Base-by-base conservation (phyloP, 2,888 invertebrate species). In the Catocala sponsa region DNA sequence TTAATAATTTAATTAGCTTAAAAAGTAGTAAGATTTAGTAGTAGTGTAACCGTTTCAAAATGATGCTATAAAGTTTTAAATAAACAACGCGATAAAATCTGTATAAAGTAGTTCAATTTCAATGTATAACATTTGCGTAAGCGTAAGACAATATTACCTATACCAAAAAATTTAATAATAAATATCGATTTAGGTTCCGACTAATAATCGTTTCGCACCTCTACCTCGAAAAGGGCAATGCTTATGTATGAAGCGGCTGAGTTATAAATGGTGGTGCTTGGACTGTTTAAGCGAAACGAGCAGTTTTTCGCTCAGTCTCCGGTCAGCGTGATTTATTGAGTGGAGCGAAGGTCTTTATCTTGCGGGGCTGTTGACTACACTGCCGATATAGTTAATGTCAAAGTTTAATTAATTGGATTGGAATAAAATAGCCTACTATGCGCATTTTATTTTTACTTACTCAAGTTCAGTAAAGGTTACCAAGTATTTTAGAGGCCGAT, bases 221-320 rank as follows among this genome's bases (percentile, higher is more conserved):
- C 77, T 75, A 70, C 47, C 43, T 47, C 48, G 59, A 47, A 70
- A 73, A 71, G 74, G 76, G 68, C 69, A 71, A 76, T 75, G 81
- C 76, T 75, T 83, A 81, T 79, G 80, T 83, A 78, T 82, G 78
- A 65, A 81, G 78, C 74, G 72, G 61, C 42, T 53, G 48, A 67
- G 69, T 78, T 75, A 80, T 81, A 81, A 79, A 81, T 79, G 78
- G 78, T 50, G 55, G 59, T 59, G 54, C 55, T 67, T 65, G 41
- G 69, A 66, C 58, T 71, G 66, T 74, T 77, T 65, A 69, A 77
- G 72, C 67, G 62, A 74, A 67, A 67, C 69, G 75, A 74, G 65
- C 59, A 68, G 68, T 72, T 74, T 71, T 72, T 71, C 63, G 72
- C 62, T 58, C 63, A 63, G 59, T 49, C 63, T 57, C 61, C 60